A percentile compares a stretch with the other conserved stretches of the same genome.
Conservation (phyloP, 2,113 vertebrate genomes). For the Callaeas wilsoni region DNA sequence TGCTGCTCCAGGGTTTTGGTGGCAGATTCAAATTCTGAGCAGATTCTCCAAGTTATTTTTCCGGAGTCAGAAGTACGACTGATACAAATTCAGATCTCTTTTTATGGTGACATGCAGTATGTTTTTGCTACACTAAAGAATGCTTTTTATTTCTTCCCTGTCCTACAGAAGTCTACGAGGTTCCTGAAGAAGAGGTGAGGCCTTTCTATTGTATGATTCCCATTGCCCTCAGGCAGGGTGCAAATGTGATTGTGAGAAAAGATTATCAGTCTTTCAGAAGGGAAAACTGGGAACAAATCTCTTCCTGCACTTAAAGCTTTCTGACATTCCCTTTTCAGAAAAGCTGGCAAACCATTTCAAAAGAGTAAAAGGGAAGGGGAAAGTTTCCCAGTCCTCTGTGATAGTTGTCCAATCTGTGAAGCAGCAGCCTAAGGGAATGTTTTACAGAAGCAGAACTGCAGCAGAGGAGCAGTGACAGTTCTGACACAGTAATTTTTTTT, state of each 20-base stretch:
- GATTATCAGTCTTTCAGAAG: not conserved
- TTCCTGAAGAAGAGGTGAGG: conserved; percentile 77
- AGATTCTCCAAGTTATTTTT: not conserved
- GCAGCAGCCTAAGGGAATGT: not conserved
- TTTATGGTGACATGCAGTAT: not conserved
- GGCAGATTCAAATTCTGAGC: not conserved
- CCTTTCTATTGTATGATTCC: not conserved
- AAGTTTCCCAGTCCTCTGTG: not conserved
- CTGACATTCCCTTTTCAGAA: not conserved
- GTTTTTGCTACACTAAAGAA: not conserved
- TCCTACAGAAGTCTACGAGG: conserved; percentile 75
- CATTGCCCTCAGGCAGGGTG: not conserved
- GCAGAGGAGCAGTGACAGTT: not conserved
- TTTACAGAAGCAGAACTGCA: not conserved
- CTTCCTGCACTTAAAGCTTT: not conserved
- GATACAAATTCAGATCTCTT: not conserved
- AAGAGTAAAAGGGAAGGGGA: not conserved
- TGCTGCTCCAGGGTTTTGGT: not conserved
- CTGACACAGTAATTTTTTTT: not conserved
- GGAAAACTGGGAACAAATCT: not conserved
- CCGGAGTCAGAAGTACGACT: not conserved
- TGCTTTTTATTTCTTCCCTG: not conserved
- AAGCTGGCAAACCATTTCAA: not conserved
- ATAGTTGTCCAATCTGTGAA: not conserved
- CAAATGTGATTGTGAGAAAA: not conserved